These are phyloP conservation scores for Oreochromis grahami DNA, from an alignment of 2,797 vertebrate species.

Conservation along the genomic window DNA sequence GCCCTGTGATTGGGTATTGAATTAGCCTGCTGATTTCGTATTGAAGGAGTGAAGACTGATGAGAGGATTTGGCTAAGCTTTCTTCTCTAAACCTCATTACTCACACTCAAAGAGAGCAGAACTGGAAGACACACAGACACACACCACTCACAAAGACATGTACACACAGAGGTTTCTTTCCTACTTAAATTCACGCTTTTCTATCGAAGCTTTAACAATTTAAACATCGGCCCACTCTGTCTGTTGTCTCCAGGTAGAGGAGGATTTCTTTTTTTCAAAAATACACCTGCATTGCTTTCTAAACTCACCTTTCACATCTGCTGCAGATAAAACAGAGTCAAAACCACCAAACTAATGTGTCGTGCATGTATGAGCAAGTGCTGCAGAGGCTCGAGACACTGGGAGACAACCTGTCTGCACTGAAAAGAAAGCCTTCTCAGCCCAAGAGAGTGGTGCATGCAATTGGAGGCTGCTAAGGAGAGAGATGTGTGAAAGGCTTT, in stretches of 20 bases:
- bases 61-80: conserved; percentile 74
- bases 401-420: conserved; percentile 31
- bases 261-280: conserved; percentile 14
- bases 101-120: conserved; percentile 62
- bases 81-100: conserved; percentile 73
- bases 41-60: conserved; percentile 74
- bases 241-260: not conserved
- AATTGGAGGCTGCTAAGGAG: conserved; percentile 58
- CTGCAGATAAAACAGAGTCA: conserved; percentile 10
- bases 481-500: conserved; percentile 65
- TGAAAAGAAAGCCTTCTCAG: conserved; percentile 42
- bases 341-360: conserved; percentile 25
- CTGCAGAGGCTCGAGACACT: conserved; percentile 24
- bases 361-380: conserved; percentile 16
- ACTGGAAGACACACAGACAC: conserved; percentile 5
- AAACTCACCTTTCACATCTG: conserved; percentile 14
- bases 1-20: conserved; percentile 74
- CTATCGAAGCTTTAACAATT: conserved; percentile 22
- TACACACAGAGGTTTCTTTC: conserved; percentile 4
- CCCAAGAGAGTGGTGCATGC: conserved; percentile 58
- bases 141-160: not conserved
- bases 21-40: conserved; percentile 75
- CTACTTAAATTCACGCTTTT: conserved; percentile 20
- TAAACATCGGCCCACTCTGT: conserved; percentile 6
- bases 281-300: not conserved